phyloP scores from a whole-genome alignment of 2,888 invertebrate species.

The Drosophila falleni region DNA sequence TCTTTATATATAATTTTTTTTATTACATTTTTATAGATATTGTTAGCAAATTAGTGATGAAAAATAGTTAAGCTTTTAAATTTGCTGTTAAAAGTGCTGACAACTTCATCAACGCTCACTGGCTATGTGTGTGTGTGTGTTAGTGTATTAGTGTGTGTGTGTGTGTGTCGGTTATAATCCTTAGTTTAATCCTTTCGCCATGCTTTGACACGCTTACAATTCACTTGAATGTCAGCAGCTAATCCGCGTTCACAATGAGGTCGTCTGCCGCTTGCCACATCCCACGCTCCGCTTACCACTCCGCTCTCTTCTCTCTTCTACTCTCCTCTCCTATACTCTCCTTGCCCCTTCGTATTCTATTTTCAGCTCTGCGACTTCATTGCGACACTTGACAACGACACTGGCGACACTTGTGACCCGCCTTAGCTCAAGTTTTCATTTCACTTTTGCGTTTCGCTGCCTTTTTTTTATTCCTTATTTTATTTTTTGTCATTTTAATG shows the following conservation, averaged over 20 bases:
- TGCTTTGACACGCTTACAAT: conserved; percentile 79
- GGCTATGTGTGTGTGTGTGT: conserved; percentile 9
- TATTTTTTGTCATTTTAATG: conserved; percentile 74
- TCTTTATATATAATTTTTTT: background rate
- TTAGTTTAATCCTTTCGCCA: conserved; percentile 74
- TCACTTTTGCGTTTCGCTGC: conserved; percentile 38
- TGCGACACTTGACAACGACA: conserved; percentile 62
- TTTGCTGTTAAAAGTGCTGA: conserved; percentile 32
- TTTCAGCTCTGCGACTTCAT: conserved; percentile 37
- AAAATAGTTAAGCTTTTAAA: conserved; percentile 8
- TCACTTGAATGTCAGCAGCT: conserved; percentile 78
- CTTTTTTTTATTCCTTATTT: conserved; percentile 15
- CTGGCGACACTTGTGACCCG: conserved; percentile 70
- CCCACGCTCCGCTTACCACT: conserved; percentile 17
- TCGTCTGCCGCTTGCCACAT: conserved; percentile 42
- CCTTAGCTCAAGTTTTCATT: conserved; percentile 75
- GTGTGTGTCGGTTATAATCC: conserved; percentile 67
- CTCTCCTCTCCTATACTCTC: background rate
- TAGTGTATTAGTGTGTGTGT: conserved; percentile 7
- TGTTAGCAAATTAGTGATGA: no score
- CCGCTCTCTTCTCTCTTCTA: background rate
- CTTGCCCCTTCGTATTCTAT: background rate
- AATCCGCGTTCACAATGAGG: conserved; percentile 72
- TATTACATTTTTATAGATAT: background rate
- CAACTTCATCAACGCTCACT: conserved; percentile 23